Percentiles rank a stretch among this genome's conserved stretches.
These are phyloP conservation scores for Auanema sp. DNA, from an alignment of 2,888 invertebrate species.

Conservation along the genomic window DNA sequence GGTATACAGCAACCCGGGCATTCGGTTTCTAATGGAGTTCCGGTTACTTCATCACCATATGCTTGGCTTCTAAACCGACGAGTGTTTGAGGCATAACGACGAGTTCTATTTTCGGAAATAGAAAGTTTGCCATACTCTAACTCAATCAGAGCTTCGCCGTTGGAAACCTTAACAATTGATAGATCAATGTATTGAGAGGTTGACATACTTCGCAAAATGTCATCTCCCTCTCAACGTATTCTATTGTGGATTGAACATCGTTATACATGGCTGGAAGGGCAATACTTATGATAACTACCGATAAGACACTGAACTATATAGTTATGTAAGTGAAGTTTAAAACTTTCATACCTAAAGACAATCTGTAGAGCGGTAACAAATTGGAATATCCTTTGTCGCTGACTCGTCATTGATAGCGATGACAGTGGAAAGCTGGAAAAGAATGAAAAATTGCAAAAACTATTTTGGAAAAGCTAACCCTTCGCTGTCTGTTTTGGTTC, in stretches of 20 bases:
- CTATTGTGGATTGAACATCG: constrained; percentile 61
- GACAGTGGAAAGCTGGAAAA: constrained; percentile 47
- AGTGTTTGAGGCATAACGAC: constrained; percentile 31
- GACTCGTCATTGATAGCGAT: constrained; percentile 46
- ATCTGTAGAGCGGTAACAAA: constrained; percentile 63
- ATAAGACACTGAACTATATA: constrained; percentile 49
- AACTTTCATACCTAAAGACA: constrained; percentile 54
- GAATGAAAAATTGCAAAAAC: neutral
- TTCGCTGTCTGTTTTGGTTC: constrained; percentile 21
- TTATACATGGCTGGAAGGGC: constrained; percentile 63
- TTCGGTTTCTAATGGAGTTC: constrained; percentile 61
- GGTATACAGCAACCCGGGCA: constrained; percentile 61
- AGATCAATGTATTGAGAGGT: neutral
- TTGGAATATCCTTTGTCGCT: constrained; percentile 55
- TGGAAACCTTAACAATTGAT: constrained; percentile 41
- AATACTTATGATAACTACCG: constrained; percentile 55
- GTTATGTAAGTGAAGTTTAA: neutral
- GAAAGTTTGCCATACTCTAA: constrained; percentile 43
- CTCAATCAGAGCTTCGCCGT: constrained; percentile 49
- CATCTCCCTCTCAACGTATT: constrained; percentile 63
- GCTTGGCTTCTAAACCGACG: constrained; percentile 31
- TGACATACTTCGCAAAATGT: constrained; percentile 60
- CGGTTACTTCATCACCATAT: constrained; percentile 53
- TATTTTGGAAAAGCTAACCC: constrained; percentile 8
- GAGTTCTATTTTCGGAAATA: constrained; percentile 27